A percentile compares a stretch with the other conserved stretches of the same genome.
These are phyloP conservation scores for Picus viridis DNA, from an alignment of 2,797 vertebrate species.

Conservation along the genomic window DNA sequence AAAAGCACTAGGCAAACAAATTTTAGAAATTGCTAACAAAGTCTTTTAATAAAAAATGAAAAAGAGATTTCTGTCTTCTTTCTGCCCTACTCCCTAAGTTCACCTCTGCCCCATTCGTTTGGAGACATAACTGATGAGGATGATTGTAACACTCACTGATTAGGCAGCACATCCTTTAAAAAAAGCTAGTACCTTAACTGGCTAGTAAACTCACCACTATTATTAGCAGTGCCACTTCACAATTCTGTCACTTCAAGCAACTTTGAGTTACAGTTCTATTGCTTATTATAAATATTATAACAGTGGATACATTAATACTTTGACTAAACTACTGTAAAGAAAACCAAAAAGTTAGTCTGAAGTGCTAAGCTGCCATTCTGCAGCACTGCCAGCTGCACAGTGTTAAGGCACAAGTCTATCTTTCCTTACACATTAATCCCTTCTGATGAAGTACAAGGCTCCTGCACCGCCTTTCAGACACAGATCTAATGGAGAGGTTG, in stretches of 20 bases:
- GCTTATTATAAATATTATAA: neutral
- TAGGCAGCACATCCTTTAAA: neutral
- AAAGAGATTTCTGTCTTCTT: neutral
- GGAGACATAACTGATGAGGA: neutral
- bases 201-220: neutral
- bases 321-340: neutral
- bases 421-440: no score
- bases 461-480: neutral
- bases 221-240: neutral
- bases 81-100: neutral
- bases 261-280: neutral
- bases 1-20: neutral
- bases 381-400: neutral
- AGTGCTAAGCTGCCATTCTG: neutral
- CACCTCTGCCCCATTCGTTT: neutral
- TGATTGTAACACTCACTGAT: neutral
- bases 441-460: neutral
- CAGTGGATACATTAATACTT: neutral
- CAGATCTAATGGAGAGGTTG: neutral
- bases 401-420: no score
- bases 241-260: neutral
- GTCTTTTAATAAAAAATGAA: neutral
- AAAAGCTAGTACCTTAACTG: neutral
- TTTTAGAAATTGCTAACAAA: neutral
- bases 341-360: neutral